phyloP scores from a whole-genome alignment of 2,888 invertebrate genomes.

The Notocelia uddmanniana region DNA sequence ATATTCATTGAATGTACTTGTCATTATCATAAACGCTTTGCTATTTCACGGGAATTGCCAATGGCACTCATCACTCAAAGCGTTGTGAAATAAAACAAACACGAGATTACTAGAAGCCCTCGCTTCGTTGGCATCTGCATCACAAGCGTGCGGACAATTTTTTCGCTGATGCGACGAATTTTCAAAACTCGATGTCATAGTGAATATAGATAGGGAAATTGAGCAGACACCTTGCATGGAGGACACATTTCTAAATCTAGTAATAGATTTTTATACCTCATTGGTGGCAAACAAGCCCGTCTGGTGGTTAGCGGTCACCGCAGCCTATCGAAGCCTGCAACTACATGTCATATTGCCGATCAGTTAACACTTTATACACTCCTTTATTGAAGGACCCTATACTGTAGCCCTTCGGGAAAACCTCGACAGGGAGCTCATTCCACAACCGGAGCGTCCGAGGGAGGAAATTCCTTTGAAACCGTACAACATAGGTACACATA shows the following conservation, averaged over 20 bases:
- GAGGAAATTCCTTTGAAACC: too few species aligned
- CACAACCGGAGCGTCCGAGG: too few species aligned
- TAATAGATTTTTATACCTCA: too few species aligned
- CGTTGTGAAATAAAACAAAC: conserved; percentile 29
- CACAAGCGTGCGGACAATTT: conserved; percentile 65
- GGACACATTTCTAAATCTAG: background rate
- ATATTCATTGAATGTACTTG: background rate
- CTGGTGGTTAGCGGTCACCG: too few species aligned
- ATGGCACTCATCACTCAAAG: conserved; percentile 11
- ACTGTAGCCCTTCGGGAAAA: too few species aligned
- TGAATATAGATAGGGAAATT: conserved; percentile 33
- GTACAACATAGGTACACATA: too few species aligned
- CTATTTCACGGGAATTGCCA: conserved; percentile 10
- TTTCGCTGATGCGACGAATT: conserved; percentile 63
- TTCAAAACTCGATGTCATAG: conserved; percentile 50
- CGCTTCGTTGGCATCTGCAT: conserved; percentile 60
- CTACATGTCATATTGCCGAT: too few species aligned
- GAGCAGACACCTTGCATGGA: background rate
- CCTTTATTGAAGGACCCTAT: too few species aligned
- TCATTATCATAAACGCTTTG: background rate
- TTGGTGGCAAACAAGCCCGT: too few species aligned
- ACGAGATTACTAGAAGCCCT: conserved; percentile 30
- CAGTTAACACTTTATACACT: too few species aligned
- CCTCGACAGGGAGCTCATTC: too few species aligned
- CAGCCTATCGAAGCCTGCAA: too few species aligned